phyloP scores from a whole-genome alignment of 2,797 vertebrate species.

The Gymnothorax javanicus region DNA sequence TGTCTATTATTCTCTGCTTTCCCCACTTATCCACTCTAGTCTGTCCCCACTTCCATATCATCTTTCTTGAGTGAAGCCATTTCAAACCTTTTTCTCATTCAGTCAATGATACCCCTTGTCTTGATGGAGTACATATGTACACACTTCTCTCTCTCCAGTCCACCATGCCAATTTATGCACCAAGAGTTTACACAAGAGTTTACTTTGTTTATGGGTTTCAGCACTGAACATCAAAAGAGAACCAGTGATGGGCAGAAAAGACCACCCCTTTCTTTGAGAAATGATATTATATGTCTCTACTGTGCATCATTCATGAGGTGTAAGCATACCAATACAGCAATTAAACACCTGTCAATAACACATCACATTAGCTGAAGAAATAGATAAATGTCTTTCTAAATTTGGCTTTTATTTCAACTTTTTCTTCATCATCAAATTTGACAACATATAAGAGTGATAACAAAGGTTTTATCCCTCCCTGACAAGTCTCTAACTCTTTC shows the following conservation, averaged over 20 bases:
- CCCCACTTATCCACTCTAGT: neutral
- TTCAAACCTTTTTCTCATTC: neutral
- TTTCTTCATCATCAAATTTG: neutral
- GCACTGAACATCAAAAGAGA: neutral
- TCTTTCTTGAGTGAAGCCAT: neutral
- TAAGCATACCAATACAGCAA: neutral
- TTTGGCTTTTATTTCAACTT: neutral
- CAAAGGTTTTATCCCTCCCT: neutral
- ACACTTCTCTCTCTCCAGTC: neutral
- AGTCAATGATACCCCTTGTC: neutral
- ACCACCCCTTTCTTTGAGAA: neutral
- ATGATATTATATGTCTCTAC: neutral
- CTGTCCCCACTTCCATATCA: too few species aligned
- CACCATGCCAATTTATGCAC: too few species aligned
- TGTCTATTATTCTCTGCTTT: neutral
- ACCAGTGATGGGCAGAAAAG: neutral
- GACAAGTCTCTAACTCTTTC: neutral
- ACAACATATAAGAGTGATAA: neutral
- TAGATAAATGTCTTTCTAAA: neutral
- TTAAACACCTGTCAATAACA: neutral
- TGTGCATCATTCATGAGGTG: neutral
- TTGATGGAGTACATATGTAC: neutral
- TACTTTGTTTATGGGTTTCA: neutral
- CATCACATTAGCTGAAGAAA: conserved; percentile 9
- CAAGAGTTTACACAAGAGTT: neutral